A percentile compares a stretch with the other conserved stretches of the same genome.
Conservation (phyloP, 2,888 invertebrate species). For the Tetranychus truncatus region DNA sequence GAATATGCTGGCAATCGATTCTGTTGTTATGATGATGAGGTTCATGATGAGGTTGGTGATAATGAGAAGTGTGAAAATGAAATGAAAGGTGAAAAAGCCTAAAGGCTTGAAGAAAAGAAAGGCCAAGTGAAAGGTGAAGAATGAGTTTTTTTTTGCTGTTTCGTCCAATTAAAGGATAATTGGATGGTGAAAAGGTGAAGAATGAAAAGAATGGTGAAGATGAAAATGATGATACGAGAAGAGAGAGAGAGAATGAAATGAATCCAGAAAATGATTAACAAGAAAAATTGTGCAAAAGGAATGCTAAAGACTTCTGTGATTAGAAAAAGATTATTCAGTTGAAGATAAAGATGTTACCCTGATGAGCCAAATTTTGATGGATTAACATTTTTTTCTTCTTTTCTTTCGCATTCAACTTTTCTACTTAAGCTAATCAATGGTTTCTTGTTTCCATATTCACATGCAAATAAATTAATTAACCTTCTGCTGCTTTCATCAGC, state of each 20-base stretch:
- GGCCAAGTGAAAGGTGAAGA: neutral
- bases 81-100: neutral
- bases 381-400: too few species aligned
- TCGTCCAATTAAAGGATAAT: neutral
- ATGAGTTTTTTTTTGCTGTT: neutral
- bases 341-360: too few species aligned
- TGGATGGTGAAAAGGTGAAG: neutral
- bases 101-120: neutral
- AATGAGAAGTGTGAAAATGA: neutral
- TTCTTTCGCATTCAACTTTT: too few species aligned
- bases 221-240: neutral
- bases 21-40: neutral
- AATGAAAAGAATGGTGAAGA: neutral
- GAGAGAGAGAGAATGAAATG: neutral
- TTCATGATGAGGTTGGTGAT: neutral
- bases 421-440: too few species aligned
- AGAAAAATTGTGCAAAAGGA: neutral
- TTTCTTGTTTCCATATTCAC: too few species aligned
- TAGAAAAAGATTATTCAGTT: too few species aligned
- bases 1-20: neutral
- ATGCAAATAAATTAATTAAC: too few species aligned
- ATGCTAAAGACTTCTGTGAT: neutral
- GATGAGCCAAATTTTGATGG: too few species aligned
- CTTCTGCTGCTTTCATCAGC: too few species aligned
- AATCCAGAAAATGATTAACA: neutral